phyloP scores from a whole-genome alignment of 2,113 vertebrate species.

The Ceuthmochares aereus region DNA sequence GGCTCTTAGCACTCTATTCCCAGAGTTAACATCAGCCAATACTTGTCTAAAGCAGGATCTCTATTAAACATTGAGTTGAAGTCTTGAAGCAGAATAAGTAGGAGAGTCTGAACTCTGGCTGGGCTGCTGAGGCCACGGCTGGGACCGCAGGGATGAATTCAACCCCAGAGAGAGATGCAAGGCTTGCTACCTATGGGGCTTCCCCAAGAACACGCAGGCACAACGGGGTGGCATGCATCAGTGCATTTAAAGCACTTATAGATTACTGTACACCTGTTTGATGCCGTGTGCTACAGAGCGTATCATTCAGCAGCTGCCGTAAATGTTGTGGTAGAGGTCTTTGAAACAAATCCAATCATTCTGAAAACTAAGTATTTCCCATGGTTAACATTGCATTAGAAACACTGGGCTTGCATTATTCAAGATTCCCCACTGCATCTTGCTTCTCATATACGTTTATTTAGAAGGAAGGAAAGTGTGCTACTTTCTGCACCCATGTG shows the following conservation, averaged over 20 bases:
- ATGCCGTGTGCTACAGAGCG: not conserved
- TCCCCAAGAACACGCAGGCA: not conserved
- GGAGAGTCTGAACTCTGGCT: not conserved
- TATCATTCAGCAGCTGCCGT: not conserved
- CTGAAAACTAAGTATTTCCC: conserved; percentile 4
- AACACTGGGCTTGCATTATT: conserved; percentile 27
- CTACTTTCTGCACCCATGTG: not conserved
- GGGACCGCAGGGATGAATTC: not conserved
- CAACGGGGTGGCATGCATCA: accelerated
- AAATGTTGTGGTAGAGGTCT: not conserved
- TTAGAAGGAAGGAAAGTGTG: not conserved
- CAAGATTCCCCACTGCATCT: conserved; percentile 2
- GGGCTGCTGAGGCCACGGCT: not conserved
- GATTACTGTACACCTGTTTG: conserved; percentile 3
- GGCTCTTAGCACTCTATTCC: not conserved
- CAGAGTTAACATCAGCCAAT: not conserved
- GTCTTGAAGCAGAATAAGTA: not conserved
- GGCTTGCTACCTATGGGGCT: not conserved
- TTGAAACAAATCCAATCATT: not conserved
- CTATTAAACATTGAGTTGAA: not conserved
- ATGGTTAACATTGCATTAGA: conserved; percentile 4
- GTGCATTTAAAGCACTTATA: not conserved
- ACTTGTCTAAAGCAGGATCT: not conserved
- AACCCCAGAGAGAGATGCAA: not conserved
- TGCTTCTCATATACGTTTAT: not conserved